Evolutionary conservation across 2,113 vertebrate species (phyloP).

Genomic region (Hippocampus abdominalis): DNA sequence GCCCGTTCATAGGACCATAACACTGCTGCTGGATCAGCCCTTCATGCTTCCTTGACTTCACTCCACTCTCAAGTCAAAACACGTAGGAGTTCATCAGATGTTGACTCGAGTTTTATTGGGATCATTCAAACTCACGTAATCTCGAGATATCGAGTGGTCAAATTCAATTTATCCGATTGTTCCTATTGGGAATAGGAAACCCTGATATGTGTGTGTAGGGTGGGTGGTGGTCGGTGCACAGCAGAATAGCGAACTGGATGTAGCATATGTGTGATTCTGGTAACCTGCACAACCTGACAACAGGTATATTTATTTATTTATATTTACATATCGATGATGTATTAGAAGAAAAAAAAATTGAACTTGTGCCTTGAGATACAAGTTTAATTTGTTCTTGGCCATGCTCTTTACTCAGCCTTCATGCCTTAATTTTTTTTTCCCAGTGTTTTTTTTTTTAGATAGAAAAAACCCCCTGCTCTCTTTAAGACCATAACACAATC

Average conservation of each 20-base stretch:
- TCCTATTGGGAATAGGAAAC: neutral
- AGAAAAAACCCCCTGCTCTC: neutral
- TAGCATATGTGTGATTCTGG: no score
- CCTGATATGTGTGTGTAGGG: no score
- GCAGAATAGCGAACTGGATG: no score
- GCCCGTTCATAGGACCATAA: constrained; percentile 35
- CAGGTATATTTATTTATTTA: no score
- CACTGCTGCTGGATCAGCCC: constrained; percentile 25
- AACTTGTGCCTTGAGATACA: neutral
- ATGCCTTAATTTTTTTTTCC: neutral
- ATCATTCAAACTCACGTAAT: neutral
- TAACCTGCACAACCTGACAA: no score
- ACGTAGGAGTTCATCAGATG: constrained; percentile 16
- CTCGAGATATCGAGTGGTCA: neutral
- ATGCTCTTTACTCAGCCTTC: neutral
- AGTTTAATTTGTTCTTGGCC: neutral
- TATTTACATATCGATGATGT: no score
- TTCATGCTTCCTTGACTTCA: constrained; percentile 30
- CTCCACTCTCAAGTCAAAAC: constrained; percentile 34
- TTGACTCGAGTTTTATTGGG: constrained; percentile 23
- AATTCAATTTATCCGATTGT: neutral
- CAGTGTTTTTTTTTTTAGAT: neutral
- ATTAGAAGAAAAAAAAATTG: no score
- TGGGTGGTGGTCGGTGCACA: no score
- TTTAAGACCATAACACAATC: neutral